Percentiles rank a stretch among this genome's conserved stretches.
Conservation (phyloP, 2,888 invertebrate species). For the Vandiemenella viatica region DNA sequence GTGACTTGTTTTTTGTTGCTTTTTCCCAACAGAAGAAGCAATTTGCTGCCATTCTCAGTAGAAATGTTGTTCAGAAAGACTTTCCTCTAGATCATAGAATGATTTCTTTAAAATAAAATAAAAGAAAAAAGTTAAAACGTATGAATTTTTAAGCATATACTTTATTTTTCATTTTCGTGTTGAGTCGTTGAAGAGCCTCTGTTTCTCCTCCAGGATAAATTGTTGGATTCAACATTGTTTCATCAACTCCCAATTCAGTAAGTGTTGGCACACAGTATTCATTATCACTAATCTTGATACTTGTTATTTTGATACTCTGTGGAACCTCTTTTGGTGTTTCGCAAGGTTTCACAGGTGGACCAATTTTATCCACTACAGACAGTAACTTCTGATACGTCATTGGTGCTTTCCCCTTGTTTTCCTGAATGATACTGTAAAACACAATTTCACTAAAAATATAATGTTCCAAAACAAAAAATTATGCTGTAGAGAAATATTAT, state of each 20-base stretch:
- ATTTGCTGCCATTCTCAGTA: too few relatives aligned
- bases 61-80: too few relatives aligned
- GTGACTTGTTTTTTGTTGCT: too few relatives aligned
- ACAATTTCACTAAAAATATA: too few relatives aligned
- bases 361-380: slow-evolving; percentile 29
- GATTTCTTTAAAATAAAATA: too few relatives aligned
- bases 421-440: slow-evolving; percentile 34
- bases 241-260: slow-evolving; percentile 34
- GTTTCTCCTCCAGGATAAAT: slow-evolving; percentile 48
- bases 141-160: not conserved
- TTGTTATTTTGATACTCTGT: slow-evolving; percentile 25
- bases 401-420: slow-evolving; percentile 43
- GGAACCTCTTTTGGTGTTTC: slow-evolving; percentile 31
- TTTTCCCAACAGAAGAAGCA: too few relatives aligned
- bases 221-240: slow-evolving; percentile 32
- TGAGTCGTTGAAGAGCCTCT: slow-evolving; percentile 40
- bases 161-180: slow-evolving; percentile 32
- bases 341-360: slow-evolving; percentile 26
- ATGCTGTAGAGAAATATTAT: too few relatives aligned
- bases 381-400: slow-evolving; percentile 49
- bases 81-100: too few relatives aligned
- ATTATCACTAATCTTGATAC: slow-evolving; percentile 26
- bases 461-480: too few relatives aligned
- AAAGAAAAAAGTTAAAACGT: too few relatives aligned
- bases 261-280: slow-evolving; percentile 38